Base-by-base conservation (phyloP, 2,888 invertebrate species). In the Clistopyga incitator region DNA sequence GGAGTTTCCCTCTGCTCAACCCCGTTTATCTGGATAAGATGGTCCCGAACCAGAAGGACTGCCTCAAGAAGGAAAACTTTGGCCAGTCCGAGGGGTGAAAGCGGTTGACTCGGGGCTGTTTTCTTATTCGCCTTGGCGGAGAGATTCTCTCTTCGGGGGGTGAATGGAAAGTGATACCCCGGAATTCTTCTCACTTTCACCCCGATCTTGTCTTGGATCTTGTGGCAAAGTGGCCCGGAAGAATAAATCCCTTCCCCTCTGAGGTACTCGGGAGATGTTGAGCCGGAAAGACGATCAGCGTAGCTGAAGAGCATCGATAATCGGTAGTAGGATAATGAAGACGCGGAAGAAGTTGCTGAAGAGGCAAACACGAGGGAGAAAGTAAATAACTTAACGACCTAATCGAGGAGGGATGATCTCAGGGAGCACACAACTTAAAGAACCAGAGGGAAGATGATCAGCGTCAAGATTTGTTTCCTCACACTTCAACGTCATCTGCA, bases 401-500 rank as follows among this genome's bases (percentile, higher is more conserved):
- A 34, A 50, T 64, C 47, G 50, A 50, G 50, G 85, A 85, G 88
- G 88, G 88, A 88, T 89, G 88, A 89, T 88, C 87, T 78, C 85
- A 78, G 86, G 76, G 85, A 81, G 86, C 85, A 82, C 85, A 84
- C 74, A 64, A 64, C 64, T 64, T 38, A 11, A 20, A 80, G 71
- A 83, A 84, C 81, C 15, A 56, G 25, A 20, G 59, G 20, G 64
- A 56, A 45, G 50, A 71, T 52, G 29, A 47, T 20, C 23, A 15
- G 15, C 11, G 18, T 10, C 50, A 75, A 52, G 47, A 25, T 70
- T 64, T 64, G 23, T 71, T 78, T 15, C 18, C 25, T 54, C 78
- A n/a, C 25, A 23, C 64, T 38, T 71, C 75, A 78, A 56, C 72
- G 82, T 64, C 85, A 88, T 85, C 90, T 89, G 90, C 90, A 91